Percentiles rank a stretch among this genome's conserved stretches.
These are phyloP conservation scores for Triops cancriformis DNA, from an alignment of 1,140 invertebrate species.

Conservation along the genomic window DNA sequence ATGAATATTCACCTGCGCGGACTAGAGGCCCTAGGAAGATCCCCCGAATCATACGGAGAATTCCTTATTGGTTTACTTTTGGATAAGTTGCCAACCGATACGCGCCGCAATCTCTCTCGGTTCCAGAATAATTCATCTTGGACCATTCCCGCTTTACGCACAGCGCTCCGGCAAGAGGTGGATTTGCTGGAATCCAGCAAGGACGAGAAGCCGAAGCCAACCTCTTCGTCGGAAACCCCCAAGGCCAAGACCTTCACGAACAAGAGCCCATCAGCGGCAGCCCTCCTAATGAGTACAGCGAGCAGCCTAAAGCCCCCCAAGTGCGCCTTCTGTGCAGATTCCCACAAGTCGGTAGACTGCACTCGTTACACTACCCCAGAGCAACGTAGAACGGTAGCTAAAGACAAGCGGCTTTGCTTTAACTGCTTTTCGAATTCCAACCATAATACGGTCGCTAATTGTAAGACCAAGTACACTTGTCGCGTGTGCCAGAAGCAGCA, in stretches of 20 bases:
- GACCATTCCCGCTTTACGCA: background rate
- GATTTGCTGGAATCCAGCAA: background rate
- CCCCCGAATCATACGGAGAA: background rate
- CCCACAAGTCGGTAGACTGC: background rate
- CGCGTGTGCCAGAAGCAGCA: background rate
- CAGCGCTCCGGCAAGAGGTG: background rate
- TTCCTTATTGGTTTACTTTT: background rate
- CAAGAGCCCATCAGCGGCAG: background rate
- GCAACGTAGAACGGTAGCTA: too few species aligned
- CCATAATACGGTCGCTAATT: background rate
- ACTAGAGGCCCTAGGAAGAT: background rate
- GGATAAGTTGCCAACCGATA: background rate
- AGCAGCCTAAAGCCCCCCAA: background rate
- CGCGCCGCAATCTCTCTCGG: background rate
- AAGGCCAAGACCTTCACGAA: background rate
- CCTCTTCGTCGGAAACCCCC: background rate
- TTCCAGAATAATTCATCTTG: too few species aligned
- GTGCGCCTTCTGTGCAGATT: background rate
- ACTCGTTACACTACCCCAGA: background rate
- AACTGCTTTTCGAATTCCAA: background rate
- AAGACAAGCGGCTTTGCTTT: background rate
- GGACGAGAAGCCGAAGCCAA: background rate
- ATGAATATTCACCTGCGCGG: background rate
- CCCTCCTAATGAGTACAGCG: background rate
- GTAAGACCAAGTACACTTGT: background rate